Evolutionary conservation across 2,113 vertebrate genomes (phyloP).

Genomic region (Phasianus colchicus): DNA sequence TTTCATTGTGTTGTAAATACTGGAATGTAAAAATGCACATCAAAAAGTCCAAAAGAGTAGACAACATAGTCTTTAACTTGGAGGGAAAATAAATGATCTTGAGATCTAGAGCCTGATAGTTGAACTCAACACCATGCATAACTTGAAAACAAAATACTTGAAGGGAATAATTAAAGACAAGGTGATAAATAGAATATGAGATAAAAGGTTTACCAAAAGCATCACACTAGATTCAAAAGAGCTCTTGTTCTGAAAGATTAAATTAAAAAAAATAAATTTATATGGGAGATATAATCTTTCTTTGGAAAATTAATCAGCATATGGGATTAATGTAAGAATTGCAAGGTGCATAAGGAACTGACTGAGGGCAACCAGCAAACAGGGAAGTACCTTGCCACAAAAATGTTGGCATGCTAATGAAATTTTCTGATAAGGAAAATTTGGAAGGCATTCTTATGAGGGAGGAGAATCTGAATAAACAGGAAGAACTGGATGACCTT

Average conservation of each 20-base stretch:
- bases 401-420: conserved; percentile 61
- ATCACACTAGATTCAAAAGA: conserved; percentile 4
- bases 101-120: not conserved
- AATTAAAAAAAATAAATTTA: not conserved
- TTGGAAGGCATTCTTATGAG: conserved; percentile 42
- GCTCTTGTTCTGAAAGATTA: not conserved
- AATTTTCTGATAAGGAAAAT: conserved; percentile 57
- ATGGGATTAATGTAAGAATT: not conserved
- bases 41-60: not conserved
- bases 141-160: not conserved
- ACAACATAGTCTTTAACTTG: not conserved
- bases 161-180: not conserved
- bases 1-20: not conserved
- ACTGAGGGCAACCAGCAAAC: not conserved
- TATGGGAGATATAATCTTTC: conserved; percentile 13
- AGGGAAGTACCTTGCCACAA: conserved; percentile 63
- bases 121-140: not conserved
- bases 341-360: conserved; percentile 38
- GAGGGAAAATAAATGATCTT: not conserved
- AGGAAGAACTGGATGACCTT: conserved; percentile 62
- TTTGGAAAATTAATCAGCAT: not conserved
- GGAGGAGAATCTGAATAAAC: conserved; percentile 57
- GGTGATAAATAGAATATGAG: not conserved
- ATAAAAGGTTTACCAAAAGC: conserved; percentile 5
- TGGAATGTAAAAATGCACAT: not conserved